A percentile compares a stretch with the other conserved stretches of the same genome.
phyloP scores from a whole-genome alignment of 2,113 vertebrate genomes.

The Phoxinus phoxinus region DNA sequence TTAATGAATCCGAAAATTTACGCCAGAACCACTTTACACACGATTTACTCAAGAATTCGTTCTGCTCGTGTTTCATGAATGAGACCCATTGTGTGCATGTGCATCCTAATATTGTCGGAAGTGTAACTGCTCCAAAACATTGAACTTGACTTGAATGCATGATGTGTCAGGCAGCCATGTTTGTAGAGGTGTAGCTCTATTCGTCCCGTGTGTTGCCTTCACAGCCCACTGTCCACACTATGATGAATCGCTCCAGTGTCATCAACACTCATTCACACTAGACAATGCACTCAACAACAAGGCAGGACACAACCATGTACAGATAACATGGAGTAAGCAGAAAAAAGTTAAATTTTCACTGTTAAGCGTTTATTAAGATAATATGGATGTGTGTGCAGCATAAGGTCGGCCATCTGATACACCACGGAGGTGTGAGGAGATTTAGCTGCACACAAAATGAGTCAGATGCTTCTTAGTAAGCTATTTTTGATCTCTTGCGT shows the following conservation, averaged over 20 bases:
- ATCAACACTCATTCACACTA: conserved; percentile 52
- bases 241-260: conserved; percentile 65
- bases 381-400: conserved; percentile 22
- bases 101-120: neutral
- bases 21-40: too few relatives aligned
- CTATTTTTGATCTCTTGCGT: conserved; percentile 55
- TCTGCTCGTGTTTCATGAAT: too few relatives aligned
- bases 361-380: conserved; percentile 8
- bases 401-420: conserved; percentile 52
- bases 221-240: conserved; percentile 53
- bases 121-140: neutral
- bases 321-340: conserved; percentile 8
- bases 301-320: neutral
- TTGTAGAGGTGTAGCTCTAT: conserved; percentile 6
- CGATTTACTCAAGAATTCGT: too few relatives aligned
- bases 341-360: neutral
- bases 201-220: neutral
- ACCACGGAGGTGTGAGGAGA: conserved; percentile 53
- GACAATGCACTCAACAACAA: neutral
- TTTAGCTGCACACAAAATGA: conserved; percentile 55
- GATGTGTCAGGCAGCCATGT: neutral
- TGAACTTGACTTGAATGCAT: neutral
- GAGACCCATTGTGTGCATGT: too few relatives aligned
- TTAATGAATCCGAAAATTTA: too few relatives aligned
- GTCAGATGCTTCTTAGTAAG: conserved; percentile 50